Evolutionary conservation across 2,113 vertebrate species (phyloP), one percentile per base, ranked within the genome.

Genomic region (Sceloporus tristichus): DNA sequence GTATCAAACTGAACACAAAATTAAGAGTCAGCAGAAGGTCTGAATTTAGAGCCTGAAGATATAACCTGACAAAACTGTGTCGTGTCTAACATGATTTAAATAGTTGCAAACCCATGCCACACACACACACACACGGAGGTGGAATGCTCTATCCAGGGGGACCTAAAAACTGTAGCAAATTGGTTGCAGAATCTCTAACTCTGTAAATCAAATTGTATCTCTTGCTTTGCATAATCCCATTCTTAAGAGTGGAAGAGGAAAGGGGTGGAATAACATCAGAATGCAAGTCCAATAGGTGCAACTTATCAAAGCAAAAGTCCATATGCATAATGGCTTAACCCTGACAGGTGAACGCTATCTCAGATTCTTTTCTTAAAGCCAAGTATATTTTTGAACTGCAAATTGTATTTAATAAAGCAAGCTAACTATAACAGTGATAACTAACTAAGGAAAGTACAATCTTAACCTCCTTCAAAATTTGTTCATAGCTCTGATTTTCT

Each of bases 1-100:
- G 87, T 91, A 94, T 48, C 78, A 90, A 91, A 92, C 34, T 84
- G 86, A 91, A 94, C 91, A 84, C 16, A 82, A 92, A 73, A 87
- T 79, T 79, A 95, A 93, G 88, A 56, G 82, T 66, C 88, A 93
- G 78, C 88, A 93, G 81, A 85, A 93, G 85, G 88, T 90, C 73
- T 59, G 19, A 91, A 88, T 54, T 68, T 25, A 91, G 53, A 91
- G 89, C 93, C 94, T 25, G 53, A 13, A 90, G 94, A 88, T 87
- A 59, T 90, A 94, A 92, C 80, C 48, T 73, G 88, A 78, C 91
- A 94, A 85, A 88, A 88, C 76, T 10, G 0, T 90, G 90, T 70
- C 82, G 83, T 91, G 85, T 88, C 82, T 87, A 87, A 88, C 77
- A 54, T 90, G 65, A 92, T 93, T 92, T 85, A 87, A 87, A 81